Percentiles rank a stretch among this genome's conserved stretches.
phyloP scores from a whole-genome alignment of 2,888 invertebrate genomes.

The Chirona hameri region DNA sequence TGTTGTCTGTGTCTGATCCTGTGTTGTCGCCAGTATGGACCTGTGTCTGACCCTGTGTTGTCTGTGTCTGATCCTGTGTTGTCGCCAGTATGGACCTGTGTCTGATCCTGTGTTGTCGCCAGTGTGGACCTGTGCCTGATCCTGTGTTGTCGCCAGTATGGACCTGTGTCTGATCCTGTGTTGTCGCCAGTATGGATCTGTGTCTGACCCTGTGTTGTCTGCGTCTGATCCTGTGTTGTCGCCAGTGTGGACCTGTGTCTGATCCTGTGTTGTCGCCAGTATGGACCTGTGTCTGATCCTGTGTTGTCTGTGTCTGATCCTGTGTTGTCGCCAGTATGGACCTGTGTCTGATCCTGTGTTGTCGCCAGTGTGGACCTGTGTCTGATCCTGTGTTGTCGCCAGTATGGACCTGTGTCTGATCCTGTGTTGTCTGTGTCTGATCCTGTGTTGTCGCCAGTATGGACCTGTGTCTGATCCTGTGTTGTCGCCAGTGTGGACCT shows the following conservation, averaged over 20 bases:
- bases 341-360: conserved; percentile 27
- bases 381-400: too few relatives aligned
- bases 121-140: too few relatives aligned
- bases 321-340: not conserved
- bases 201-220: conserved; percentile 42
- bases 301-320: too few relatives aligned
- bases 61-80: conserved; percentile 28
- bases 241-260: not conserved
- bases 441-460: not conserved
- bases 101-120: too few relatives aligned
- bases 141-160: not conserved
- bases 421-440: too few relatives aligned
- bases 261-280: conserved; percentile 45
- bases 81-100: conserved; percentile 61
- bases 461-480: conserved; percentile 23
- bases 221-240: too few relatives aligned
- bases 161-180: conserved; percentile 26
- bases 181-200: conserved; percentile 60
- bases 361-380: conserved; percentile 62
- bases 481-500: conserved; percentile 60
- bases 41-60: too few relatives aligned
- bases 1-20: too few relatives aligned
- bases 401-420: too few relatives aligned
- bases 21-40: not conserved
- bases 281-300: conserved; percentile 58